Evolutionary conservation across 2,888 invertebrate species (phyloP).

Genomic region (Caradrina clavipalpis): DNA sequence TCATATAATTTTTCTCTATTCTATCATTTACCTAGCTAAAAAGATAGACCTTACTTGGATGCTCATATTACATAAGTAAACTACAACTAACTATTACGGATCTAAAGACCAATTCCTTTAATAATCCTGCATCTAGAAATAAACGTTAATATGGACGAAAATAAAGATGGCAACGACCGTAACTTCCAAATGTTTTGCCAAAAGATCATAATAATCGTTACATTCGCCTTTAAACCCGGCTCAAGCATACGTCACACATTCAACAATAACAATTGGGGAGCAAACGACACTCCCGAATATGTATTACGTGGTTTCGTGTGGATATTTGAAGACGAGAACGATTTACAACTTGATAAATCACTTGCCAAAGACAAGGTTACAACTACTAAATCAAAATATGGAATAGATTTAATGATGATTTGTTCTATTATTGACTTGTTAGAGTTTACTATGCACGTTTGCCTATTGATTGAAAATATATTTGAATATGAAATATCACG

Average conservation of each 20-base stretch:
- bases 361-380: no score
- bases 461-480: no score
- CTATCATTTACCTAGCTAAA: background rate
- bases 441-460: no score
- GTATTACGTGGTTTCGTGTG: background rate
- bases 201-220: slow-evolving; percentile 19
- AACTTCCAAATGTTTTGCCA: slow-evolving; percentile 23
- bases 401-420: no score
- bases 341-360: no score
- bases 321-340: no score
- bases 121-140: background rate
- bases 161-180: slow-evolving; percentile 24
- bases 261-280: background rate
- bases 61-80: background rate
- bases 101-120: background rate
- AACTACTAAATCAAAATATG: no score
- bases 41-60: background rate
- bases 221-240: background rate
- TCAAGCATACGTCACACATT: slow-evolving; percentile 1
- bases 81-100: background rate
- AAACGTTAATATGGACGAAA: slow-evolving; percentile 20
- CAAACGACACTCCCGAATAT: background rate
- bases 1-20: background rate
- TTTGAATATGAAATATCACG: no score
- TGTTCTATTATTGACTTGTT: no score